Conservation (phyloP, 2,797 vertebrate species). For the Delichon dasypus region DNA sequence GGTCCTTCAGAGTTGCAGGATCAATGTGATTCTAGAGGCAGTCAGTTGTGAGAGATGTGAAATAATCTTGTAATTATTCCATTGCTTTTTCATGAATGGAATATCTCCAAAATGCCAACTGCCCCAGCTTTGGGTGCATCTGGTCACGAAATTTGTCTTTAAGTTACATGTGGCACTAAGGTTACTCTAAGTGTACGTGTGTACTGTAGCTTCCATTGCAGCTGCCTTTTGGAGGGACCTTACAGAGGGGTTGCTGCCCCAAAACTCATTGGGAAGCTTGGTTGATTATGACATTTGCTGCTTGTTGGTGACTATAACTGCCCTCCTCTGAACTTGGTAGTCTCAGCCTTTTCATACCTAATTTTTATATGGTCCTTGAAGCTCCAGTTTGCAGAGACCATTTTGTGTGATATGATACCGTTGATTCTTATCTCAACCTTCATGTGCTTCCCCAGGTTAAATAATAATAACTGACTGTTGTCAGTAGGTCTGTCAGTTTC, state of each 20-base stretch:
- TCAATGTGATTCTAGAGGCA: background rate
- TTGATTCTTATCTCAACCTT: background rate
- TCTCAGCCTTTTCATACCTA: fast-evolving
- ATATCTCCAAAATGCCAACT: background rate
- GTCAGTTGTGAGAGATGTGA: background rate
- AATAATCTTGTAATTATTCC: background rate
- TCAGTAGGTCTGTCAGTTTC: background rate
- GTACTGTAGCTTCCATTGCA: background rate
- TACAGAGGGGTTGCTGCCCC: background rate
- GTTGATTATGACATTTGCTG: background rate
- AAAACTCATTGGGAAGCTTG: background rate
- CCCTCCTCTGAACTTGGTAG: background rate
- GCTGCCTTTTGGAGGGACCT: background rate
- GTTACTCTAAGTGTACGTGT: background rate
- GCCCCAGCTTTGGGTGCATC: background rate
- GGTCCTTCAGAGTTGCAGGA: background rate
- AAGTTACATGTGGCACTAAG: background rate
- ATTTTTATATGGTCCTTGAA: background rate
- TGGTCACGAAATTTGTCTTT: background rate
- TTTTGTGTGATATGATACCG: background rate
- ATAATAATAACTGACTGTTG: background rate
- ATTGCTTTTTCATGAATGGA: background rate
- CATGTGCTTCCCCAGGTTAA: background rate
- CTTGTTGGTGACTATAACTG: background rate
- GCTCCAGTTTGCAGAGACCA: background rate